These are phyloP conservation scores for Atethmia centrago DNA, from an alignment of 2,888 invertebrate genomes.

Conservation along the genomic window DNA sequence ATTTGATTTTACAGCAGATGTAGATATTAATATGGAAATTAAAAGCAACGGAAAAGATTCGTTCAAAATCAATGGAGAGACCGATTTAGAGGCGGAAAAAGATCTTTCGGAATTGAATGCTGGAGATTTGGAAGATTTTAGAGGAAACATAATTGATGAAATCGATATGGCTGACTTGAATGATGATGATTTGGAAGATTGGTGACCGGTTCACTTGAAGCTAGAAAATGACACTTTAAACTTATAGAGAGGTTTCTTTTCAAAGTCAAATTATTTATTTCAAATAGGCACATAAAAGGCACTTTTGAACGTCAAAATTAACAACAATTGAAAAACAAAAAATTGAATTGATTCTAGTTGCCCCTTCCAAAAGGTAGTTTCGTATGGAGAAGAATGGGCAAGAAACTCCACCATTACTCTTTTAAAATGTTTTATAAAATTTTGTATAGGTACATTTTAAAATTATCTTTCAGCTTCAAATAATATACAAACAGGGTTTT, in stretches of 20 bases:
- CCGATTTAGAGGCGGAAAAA: not conserved
- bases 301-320: too few species aligned
- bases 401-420: too few species aligned
- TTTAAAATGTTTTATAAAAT: too few species aligned
- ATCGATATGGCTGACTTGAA: constrained; percentile 59
- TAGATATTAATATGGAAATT: not conserved
- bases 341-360: too few species aligned
- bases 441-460: too few species aligned
- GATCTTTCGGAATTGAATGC: not conserved
- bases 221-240: constrained; percentile 1
- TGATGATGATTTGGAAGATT: constrained; percentile 82
- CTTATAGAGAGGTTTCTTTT: not conserved
- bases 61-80: not conserved
- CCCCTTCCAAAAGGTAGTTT: too few species aligned
- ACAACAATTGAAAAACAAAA: too few species aligned
- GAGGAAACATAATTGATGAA: constrained; percentile 32
- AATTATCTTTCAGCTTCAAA: constrained; percentile 8
- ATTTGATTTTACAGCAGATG: constrained; percentile 23
- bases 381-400: too few species aligned
- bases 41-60: not conserved
- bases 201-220: constrained; percentile 54
- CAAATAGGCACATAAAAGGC: too few species aligned
- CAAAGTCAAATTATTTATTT: too few species aligned
- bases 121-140: constrained; percentile 43
- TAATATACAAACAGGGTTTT: not conserved